Percentiles rank a stretch among this genome's conserved stretches.
These are phyloP conservation scores for Lysandra coridon DNA, from an alignment of 2,888 invertebrate genomes.

Conservation along the genomic window DNA sequence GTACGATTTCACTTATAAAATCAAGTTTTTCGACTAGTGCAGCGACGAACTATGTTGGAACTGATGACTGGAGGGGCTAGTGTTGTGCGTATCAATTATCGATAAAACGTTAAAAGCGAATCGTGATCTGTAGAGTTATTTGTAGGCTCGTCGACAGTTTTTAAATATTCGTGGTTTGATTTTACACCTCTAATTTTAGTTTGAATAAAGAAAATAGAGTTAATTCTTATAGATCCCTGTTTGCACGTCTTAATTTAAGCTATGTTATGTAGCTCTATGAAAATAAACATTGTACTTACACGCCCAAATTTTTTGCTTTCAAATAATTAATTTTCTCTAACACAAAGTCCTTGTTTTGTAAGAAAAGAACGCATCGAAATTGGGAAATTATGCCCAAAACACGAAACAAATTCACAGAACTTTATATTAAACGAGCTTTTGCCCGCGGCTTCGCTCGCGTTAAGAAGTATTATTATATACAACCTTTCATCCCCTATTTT, in stretches of 20 bases:
- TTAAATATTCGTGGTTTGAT: background rate
- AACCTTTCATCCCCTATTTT: no score
- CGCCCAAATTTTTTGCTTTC: no score
- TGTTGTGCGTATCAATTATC: slow-evolving; percentile 30
- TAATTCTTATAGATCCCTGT: background rate
- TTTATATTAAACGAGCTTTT: no score
- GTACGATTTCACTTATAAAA: slow-evolving; percentile 22
- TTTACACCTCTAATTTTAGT: background rate
- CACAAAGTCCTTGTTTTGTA: no score
- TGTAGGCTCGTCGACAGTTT: background rate
- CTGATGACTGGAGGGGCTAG: slow-evolving; percentile 9
- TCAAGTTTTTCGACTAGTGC: slow-evolving; percentile 27
- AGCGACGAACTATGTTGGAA: background rate
- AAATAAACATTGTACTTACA: background rate
- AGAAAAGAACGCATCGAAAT: no score
- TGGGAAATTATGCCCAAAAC: no score
- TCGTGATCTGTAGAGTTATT: background rate
- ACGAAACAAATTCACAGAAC: no score
- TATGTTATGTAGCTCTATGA: background rate
- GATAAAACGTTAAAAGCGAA: slow-evolving; percentile 29
- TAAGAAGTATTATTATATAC: no score
- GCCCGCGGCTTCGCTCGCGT: no score
- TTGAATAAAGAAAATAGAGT: background rate
- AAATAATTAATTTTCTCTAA: no score
- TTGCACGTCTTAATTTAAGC: background rate